These are phyloP conservation scores for Nemopilema nomurai DNA, from an alignment of 30 jellyfish, hydroid and myxozoan genomes.

Conservation along the genomic window DNA sequence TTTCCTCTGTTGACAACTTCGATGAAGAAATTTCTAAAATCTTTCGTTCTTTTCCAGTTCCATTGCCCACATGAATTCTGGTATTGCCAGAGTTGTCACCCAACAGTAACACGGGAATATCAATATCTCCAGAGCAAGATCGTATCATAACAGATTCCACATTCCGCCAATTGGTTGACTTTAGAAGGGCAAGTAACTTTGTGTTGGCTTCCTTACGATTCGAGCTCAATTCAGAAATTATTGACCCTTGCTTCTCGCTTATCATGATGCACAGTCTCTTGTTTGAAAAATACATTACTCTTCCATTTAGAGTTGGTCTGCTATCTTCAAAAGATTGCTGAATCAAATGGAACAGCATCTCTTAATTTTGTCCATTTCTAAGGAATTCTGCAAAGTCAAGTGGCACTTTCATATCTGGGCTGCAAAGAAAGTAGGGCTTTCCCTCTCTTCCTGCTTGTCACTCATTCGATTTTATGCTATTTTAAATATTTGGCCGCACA, in stretches of 20 bases:
- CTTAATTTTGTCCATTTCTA: constrained; percentile 31
- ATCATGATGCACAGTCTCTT: constrained; percentile 18
- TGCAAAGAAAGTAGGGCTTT: constrained; percentile 26
- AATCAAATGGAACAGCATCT: constrained; percentile 32
- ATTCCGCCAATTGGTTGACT: constrained; percentile 28
- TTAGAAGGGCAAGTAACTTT: constrained; percentile 21
- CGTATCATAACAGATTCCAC: constrained; percentile 40
- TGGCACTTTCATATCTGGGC: constrained; percentile 45
- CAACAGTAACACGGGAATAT: background rate
- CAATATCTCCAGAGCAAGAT: constrained; percentile 51
- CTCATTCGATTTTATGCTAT: constrained; percentile 20
- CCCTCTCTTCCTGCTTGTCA: constrained; percentile 32
- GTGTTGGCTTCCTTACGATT: constrained; percentile 51
- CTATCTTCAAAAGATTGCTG: constrained; percentile 15
- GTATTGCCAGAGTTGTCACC: background rate
- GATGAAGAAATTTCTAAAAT: constrained; percentile 30
- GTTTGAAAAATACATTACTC: constrained; percentile 5
- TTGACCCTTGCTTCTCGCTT: constrained; percentile 10
- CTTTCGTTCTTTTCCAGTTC: constrained; percentile 31
- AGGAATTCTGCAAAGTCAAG: constrained; percentile 17
- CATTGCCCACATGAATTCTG: constrained; percentile 18
- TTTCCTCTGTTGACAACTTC: constrained; percentile 9
- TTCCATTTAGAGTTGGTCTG: constrained; percentile 4
- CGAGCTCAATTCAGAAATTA: background rate
- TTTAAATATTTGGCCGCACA: constrained; percentile 27